Base-by-base conservation (phyloP, 2,888 invertebrate genomes). In the Campoletis raptor region DNA sequence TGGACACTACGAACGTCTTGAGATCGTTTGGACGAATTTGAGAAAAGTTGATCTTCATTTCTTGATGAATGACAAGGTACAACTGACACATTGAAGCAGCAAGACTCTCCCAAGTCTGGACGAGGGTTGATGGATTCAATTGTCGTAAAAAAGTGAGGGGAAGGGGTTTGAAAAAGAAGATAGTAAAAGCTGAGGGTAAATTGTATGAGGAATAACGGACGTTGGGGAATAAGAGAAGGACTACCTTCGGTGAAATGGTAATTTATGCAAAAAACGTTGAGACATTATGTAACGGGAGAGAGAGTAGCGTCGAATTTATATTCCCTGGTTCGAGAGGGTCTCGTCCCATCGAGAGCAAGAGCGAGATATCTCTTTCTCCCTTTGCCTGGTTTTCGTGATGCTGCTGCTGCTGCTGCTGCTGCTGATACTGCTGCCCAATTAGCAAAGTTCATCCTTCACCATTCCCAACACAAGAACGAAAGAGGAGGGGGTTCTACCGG, bases 261-360 rank as follows among this genome's bases (percentile, higher is more conserved):
- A 86, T 86, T 86, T 86, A 86, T 86, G 86, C 70, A 86, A 86
- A 86, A 86, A 84, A 79, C 78, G 78, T 83, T 70, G 70, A 83
- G 83, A 83, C 82, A 66, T 52, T 66, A 74, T 79, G 85, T 66
- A 85, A 72, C 36, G 52, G 45, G 52, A 12, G 54, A 30, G 52
- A 48, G 69, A 54, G 70, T 61, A 54, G 52, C 72, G 78, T 72
- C 81, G 81, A 86, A 81, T 86, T 86, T 84, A 78, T 86, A 84
- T 86, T 81, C 81, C 72, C 77, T 67, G 42, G 72, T 86, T 86
- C 86, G 86, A 86, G 80, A 77, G 83, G 57, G 72, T 78, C 72
- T 57, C 76, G 64, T 81, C 72, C 81, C 73, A 73, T 81, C 83
- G 72, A 86, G 57, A 70, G 67, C 83, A 42, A 76, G 61, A 61